Conservation (phyloP, 2,888 invertebrate genomes). For the Ormia ochracea region DNA sequence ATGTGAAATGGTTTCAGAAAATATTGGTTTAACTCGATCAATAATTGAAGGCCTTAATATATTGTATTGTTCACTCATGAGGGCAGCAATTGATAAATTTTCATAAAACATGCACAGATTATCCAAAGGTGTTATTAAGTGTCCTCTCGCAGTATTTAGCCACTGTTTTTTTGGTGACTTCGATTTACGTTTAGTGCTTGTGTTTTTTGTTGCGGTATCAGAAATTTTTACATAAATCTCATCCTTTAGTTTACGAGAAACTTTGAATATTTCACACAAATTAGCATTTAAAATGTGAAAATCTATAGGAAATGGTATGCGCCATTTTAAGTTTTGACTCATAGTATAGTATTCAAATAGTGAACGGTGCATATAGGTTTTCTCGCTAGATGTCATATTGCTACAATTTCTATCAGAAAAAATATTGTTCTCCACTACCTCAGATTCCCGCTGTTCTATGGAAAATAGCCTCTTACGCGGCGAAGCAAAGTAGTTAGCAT, state of each 20-base stretch:
- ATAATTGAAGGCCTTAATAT: constrained; percentile 52
- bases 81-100: constrained; percentile 73
- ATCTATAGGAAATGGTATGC: constrained; percentile 74
- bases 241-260: constrained; percentile 62
- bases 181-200: constrained; percentile 67
- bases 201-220: background rate
- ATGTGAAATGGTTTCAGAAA: constrained; percentile 72
- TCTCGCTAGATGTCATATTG: constrained; percentile 10
- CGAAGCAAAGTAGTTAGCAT: constrained; percentile 65
- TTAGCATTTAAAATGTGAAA: constrained; percentile 71
- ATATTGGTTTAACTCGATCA: constrained; percentile 70
- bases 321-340: constrained; percentile 70
- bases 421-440: constrained; percentile 17
- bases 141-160: constrained; percentile 67
- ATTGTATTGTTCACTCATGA: constrained; percentile 64
- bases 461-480: constrained; percentile 65
- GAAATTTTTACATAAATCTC: background rate
- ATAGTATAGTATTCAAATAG: constrained; percentile 74
- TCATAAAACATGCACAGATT: constrained; percentile 77
- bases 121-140: constrained; percentile 70
- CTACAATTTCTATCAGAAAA: constrained; percentile 30
- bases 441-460: constrained; percentile 60
- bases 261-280: constrained; percentile 68
- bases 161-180: constrained; percentile 73
- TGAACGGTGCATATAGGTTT: constrained; percentile 68